phyloP scores from a whole-genome alignment of 2,888 invertebrate genomes.

The Zaprionus obscuricornis region DNA sequence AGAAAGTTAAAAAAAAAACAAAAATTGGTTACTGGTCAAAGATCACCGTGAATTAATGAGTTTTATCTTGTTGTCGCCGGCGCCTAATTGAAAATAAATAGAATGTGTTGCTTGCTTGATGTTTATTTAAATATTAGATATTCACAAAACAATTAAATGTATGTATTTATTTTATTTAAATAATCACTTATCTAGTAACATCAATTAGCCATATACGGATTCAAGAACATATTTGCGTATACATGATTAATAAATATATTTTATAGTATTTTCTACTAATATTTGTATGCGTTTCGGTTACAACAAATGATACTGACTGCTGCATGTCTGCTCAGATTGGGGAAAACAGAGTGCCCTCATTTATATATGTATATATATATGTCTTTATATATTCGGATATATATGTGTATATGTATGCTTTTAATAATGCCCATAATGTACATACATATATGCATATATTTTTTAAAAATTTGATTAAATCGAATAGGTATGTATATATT shows the following conservation, averaged over 20 bases:
- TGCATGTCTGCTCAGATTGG: conserved; percentile 21
- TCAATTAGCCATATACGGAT: conserved; percentile 26
- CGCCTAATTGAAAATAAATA: not conserved
- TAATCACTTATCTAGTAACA: conserved; percentile 64
- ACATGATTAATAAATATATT: conserved; percentile 3
- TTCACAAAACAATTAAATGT: conserved; percentile 63
- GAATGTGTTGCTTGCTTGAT: conserved; percentile 43
- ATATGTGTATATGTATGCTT: conserved; percentile 20
- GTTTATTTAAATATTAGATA: conserved; percentile 61
- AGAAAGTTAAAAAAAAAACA: too few relatives aligned
- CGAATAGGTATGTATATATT: conserved; percentile 52
- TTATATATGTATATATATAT: conserved; percentile 27
- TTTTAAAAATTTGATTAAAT: conserved; percentile 57
- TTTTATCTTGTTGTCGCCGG: too few relatives aligned
- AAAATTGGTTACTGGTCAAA: too few relatives aligned
- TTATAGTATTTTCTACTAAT: conserved; percentile 19
- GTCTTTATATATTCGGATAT: conserved; percentile 30
- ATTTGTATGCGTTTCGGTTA: conserved; percentile 32
- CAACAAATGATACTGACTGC: conserved; percentile 45
- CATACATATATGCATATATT: conserved; percentile 30
- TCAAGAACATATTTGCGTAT: conserved; percentile 1
- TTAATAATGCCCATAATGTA: conserved; percentile 55
- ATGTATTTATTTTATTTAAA: conserved; percentile 46
- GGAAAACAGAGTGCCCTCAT: conserved; percentile 37
- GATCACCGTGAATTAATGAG: too few relatives aligned